Base-by-base conservation (phyloP, 1,140 invertebrate genomes). In the Capitella teleta region DNA sequence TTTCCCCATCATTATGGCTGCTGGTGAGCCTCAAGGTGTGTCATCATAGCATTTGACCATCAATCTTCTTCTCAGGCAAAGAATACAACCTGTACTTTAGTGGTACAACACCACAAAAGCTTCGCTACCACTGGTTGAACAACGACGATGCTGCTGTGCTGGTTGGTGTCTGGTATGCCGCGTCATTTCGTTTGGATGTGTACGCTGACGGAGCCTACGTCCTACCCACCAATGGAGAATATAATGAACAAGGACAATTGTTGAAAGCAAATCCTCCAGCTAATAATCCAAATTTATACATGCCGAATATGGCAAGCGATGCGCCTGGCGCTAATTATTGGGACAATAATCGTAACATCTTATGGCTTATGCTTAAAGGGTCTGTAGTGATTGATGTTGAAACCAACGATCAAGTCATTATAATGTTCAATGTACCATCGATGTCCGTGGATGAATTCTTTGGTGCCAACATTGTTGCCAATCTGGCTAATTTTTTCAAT, bases 361-460 rank as follows among this genome's bases (percentile, higher is more conserved):
- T 49, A 23, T 25, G 23, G 5, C 5, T 49, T n/a, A 0, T 48
- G n/a, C 5, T 49, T 3, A 10, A 30, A 28, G 24, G 30, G 64
- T 16, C 21, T 5, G 28, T 26, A 5, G 23, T 26, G 3, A 19
- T 47, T 28, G 26, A 47, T 16, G 32, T 30, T 32, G 28, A 32
- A 19, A 47, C 32, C 28, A 34, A 18, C 2, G 19, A 28, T 26
- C 25, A 21, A 16, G 53, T 69, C 8, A 53, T 58, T 18, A 60
- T 68, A 34, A 49, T 36, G n/a, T 52, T 57, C 14, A 52, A 60
- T 5, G 49, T 56, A 25, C 54, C 61, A 2, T 49, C 52, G 18
- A 57, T 67, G 51, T 63, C 58, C 0, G 57, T 59, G 0, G 60
- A 62, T 25, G 57, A 68, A 8, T 69, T 71, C 57, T 71, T 61